Conservation (phyloP, 1,140 invertebrate species). For the Drosophila aff. region DNA sequence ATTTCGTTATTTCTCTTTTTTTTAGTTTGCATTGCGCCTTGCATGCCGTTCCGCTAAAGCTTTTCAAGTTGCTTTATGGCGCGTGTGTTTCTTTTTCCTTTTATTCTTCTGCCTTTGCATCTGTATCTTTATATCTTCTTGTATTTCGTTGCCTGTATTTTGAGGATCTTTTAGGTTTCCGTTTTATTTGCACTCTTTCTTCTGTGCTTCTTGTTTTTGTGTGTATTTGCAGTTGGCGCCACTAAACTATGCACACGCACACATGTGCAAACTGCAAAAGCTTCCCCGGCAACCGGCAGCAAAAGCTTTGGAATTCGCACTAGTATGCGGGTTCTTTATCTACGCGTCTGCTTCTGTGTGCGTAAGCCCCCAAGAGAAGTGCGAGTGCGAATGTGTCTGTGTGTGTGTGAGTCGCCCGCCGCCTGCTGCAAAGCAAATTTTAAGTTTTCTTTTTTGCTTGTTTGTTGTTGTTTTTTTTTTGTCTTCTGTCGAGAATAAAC, state of each 20-base stretch:
- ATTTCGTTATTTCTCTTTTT: conserved; percentile 19
- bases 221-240: conserved; percentile 54
- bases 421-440: conserved; percentile 64
- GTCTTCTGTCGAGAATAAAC: conserved; percentile 36
- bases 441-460: conserved; percentile 46
- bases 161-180: conserved; percentile 53
- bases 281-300: conserved; percentile 33
- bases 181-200: conserved; percentile 17
- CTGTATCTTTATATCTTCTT: conserved; percentile 34
- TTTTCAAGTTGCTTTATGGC: conserved; percentile 25
- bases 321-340: conserved; percentile 48
- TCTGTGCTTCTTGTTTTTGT: conserved; percentile 7
- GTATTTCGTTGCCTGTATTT: conserved; percentile 4
- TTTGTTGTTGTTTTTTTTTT: not conserved
- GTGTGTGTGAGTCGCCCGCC: conserved; percentile 30
- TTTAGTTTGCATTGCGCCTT: conserved; percentile 57
- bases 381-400: conserved; percentile 6
- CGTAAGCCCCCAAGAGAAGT: not conserved
- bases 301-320: conserved; percentile 49
- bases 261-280: conserved; percentile 56
- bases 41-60: conserved; percentile 42
- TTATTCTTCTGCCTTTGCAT: conserved; percentile 4
- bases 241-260: conserved; percentile 60
- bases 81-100: conserved; percentile 8
- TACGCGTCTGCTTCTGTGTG: conserved; percentile 30